Conservation (phyloP, 2,113 vertebrate genomes). For the Synodontis membranacea region DNA sequence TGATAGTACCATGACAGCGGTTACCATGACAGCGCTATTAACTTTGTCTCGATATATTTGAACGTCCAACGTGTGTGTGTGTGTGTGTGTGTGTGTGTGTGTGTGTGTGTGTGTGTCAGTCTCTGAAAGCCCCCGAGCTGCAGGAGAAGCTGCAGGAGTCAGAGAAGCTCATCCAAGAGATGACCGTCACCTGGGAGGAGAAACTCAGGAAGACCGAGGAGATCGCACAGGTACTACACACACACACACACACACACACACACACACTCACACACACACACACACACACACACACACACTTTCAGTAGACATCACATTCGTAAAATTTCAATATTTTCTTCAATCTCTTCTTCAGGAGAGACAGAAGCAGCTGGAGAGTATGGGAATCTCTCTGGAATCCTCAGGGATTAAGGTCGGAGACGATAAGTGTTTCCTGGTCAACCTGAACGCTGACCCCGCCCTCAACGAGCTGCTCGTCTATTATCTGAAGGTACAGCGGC, state of each 20-base stretch:
- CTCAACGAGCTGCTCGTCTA: constrained; percentile 97
- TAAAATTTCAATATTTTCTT: constrained; percentile 10
- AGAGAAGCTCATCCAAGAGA: constrained; percentile 94
- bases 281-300: constrained; percentile 13
- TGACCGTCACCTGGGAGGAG: constrained; percentile 98
- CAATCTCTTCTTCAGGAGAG: constrained; percentile 78
- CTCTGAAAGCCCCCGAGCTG: constrained; percentile 95
- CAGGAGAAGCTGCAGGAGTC: constrained; percentile 97
- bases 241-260: constrained; percentile 2
- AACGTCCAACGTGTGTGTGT: constrained; percentile 12
- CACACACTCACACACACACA: neutral
- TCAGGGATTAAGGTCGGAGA: constrained; percentile 99
- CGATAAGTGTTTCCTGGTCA: constrained; percentile 96
- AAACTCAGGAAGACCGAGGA: constrained; percentile 96
- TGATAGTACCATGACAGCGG: neutral
- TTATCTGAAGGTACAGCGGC: constrained; percentile 86
- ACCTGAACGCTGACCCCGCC: constrained; percentile 95
- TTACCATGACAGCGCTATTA: neutral
- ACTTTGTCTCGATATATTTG: neutral
- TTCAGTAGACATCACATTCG: neutral
- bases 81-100: constrained; percentile 70
- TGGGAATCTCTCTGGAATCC: constrained; percentile 96
- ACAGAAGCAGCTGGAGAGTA: constrained; percentile 95
- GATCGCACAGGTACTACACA: constrained; percentile 89
- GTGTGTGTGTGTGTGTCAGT: constrained; percentile 71